Evolutionary conservation across 2,113 vertebrate species (phyloP), one percentile per base, ranked within the genome.

Genomic region (Hippopotamus amphibius): DNA sequence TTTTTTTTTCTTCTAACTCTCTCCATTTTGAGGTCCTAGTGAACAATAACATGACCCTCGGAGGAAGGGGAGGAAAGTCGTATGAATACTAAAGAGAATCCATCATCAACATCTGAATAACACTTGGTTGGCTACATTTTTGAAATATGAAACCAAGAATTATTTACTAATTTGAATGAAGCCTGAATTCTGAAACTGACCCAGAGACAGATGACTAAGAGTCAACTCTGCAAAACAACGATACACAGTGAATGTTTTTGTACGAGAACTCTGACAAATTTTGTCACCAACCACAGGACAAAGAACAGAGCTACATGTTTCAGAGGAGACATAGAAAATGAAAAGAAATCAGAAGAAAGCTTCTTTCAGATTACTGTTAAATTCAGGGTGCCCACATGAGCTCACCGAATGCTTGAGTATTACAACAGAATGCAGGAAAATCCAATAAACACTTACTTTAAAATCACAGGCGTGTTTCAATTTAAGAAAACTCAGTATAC

Each of bases 371-470:
- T 68, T 63, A 88, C 22, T 11, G 17, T 76, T 53, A 50, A 90
- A 81, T 88, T 96, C 69, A 74, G 90, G 85, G 13, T 66, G 57
- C 89, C 48, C 15, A 69, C 19, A 86, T 17, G 37, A 57, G 17
- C 46, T 90, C 87, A 69, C 16, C 41, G 65, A 82, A 84, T n/a
- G 19, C 28, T 26, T 71, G 30, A 71, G 33, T 65, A n/a, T 71
- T 57, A 93, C n/a, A 97, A 93, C 4, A 86, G 19, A 90, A 96
- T 71, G 82, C 71, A 89, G 77, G 59, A 69, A 95, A 91, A 84
- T 11, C n/a, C 68, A 93, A n/a, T 65, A 21, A 88, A 76, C 13
- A 59, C 6, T 93, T 80, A 46, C 55, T 88, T 95, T 30, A 94
- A 86, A 93, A 93, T 72, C 19, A 83, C 4, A 84, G 10, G 9